Evolutionary conservation across 1,140 invertebrate genomes (phyloP), one percentile per base, ranked within the genome.

Genomic region (Ptiloglossa arizonensis): DNA sequence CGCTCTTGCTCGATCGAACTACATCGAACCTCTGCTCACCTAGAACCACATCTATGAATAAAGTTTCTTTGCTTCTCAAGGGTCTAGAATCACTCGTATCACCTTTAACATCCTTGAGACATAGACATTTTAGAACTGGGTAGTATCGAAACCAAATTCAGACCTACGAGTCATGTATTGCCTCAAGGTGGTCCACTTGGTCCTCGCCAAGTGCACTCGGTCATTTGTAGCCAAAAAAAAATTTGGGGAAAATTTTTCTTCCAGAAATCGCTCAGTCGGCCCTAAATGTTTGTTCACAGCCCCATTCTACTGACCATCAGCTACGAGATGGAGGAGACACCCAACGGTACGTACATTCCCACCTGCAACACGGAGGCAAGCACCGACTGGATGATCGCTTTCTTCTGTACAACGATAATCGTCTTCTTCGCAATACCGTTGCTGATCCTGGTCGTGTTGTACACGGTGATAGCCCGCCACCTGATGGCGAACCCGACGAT

Each of bases 401-500:
- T 96, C 94, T 97, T 97, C 93, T 91, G 97, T 64, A 94, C 95
- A 77, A 96, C 95, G 85, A 96, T 97, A 82, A 93, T 95, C 1
- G 87, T 96, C 60, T 98, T 98, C 94, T 98, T 98, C 93, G 94
- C 97, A 84, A 90, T 97, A 15, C 97, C 97, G 1, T 93, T 98
- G 56, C 93, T 95, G 54, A 95, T 98, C 15, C 94, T 98, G 41
- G 94, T 98, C 24, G 94, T 96, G 8, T 91, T 98, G 1, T 98
- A 98, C 92, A 95, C 95, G 66, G 94, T 97, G 80, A 98, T 98
- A 77, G 96, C 96, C 0, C 94, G 95, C 74, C 96, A 97, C 86
- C 94, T 98, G 35, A 96, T 97, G 94, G 95, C 95, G 41, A 96
- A 96, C 87, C 95, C 96, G 11, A 93, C 94, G 29, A 94, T 95